These are phyloP conservation scores for Ichneumoninae sp. DNA, from an alignment of 2,888 invertebrate genomes.

Conservation along the genomic window DNA sequence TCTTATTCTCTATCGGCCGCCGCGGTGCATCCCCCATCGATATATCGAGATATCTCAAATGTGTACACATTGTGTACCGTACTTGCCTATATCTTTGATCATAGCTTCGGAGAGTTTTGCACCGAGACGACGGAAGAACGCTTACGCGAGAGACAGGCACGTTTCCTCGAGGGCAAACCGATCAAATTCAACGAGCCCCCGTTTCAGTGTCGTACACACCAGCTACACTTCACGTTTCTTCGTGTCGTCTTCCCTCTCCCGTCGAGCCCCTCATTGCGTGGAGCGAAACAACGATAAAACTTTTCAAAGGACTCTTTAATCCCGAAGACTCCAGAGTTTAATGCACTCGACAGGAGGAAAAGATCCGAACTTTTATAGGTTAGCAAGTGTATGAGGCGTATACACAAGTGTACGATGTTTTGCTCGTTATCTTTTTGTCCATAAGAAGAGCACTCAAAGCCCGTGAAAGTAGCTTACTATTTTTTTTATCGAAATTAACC, in stretches of 20 bases:
- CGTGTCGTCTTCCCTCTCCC: not conserved
- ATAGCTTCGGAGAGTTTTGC: slow-evolving; percentile 19
- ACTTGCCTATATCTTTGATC: slow-evolving; percentile 12
- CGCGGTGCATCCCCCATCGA: slow-evolving; percentile 4
- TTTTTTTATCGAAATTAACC: too few relatives aligned
- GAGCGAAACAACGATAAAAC: slow-evolving; percentile 38
- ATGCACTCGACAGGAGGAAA: slow-evolving; percentile 41
- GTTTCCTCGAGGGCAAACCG: slow-evolving; percentile 52
- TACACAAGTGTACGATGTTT: not conserved
- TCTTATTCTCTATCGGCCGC: not conserved
- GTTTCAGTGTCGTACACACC: slow-evolving; percentile 22
- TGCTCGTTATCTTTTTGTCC: not conserved
- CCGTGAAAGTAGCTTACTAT: not conserved
- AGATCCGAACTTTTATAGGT: slow-evolving; percentile 18
- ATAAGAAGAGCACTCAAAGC: not conserved
- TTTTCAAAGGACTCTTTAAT: slow-evolving; percentile 44
- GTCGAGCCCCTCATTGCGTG: slow-evolving; percentile 1
- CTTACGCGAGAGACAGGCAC: slow-evolving; percentile 43
- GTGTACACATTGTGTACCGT: slow-evolving; percentile 2
- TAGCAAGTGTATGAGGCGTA: not conserved
- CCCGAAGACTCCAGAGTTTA: slow-evolving; percentile 31
- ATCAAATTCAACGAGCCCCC: slow-evolving; percentile 52
- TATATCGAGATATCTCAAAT: slow-evolving; percentile 36
- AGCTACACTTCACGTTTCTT: slow-evolving; percentile 15
- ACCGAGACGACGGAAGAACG: slow-evolving; percentile 18